Evolutionary conservation across 1,140 invertebrate genomes (phyloP).

Genomic region (Euura lappo): DNA sequence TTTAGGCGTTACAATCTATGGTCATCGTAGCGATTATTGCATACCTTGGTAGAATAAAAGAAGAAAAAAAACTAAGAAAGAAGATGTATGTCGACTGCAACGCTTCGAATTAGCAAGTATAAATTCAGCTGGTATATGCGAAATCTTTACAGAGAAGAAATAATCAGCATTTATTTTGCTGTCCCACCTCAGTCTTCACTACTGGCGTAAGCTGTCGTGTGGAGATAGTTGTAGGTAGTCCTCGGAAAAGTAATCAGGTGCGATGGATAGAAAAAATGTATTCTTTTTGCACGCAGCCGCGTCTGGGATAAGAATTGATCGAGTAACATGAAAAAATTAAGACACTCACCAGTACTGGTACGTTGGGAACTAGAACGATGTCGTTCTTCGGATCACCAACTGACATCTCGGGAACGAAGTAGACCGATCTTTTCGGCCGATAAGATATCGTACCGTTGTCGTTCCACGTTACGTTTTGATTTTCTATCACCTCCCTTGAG

Average conservation of each 20-base stretch:
- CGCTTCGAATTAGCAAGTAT: slow-evolving; percentile 1
- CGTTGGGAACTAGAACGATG: slow-evolving; percentile 74
- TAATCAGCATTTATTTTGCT: not conserved
- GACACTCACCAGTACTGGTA: slow-evolving; percentile 75
- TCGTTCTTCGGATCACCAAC: slow-evolving; percentile 69
- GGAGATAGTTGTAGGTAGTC: not conserved
- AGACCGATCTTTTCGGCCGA: slow-evolving; percentile 68
- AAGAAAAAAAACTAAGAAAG: not conserved
- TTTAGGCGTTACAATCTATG: not conserved
- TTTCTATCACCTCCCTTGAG: slow-evolving; percentile 72
- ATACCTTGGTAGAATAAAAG: not conserved
- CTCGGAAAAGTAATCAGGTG: not conserved
- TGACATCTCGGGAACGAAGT: slow-evolving; percentile 75
- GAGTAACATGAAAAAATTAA: not conserved
- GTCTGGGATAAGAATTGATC: not conserved
- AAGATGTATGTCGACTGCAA: not conserved
- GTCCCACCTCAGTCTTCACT: no score
- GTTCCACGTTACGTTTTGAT: slow-evolving; percentile 72
- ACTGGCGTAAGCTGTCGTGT: not conserved
- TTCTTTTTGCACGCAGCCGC: no score
- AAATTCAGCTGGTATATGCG: not conserved
- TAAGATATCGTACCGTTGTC: slow-evolving; percentile 81
- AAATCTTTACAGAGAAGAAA: not conserved
- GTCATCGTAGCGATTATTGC: not conserved
- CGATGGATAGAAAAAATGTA: not conserved